Base-by-base conservation (phyloP, 2,113 vertebrate species). In the Regulus satrapa region DNA sequence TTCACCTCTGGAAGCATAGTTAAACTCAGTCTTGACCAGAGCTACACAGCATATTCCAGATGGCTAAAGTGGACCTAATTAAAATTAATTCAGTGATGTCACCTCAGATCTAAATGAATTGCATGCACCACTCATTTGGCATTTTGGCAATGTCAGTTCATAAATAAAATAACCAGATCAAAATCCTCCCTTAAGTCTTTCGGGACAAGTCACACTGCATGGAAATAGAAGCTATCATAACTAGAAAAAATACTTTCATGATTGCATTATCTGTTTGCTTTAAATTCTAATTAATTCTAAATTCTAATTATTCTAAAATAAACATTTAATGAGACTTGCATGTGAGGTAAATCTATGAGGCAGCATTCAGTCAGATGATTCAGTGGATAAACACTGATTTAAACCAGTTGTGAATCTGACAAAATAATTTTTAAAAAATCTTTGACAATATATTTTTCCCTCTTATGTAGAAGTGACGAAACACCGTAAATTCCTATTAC, bases 31-130 rank as follows among this genome's bases (percentile, higher is more conserved):
- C 84, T 79, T 66, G 58, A 89, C 79, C 79, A 91, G 80, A 79
- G 88, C 34, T 32, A 62, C 28, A 41, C 72, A 95, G 82, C 78
- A 55, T 93, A 94, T 95, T 97, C 94, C 97, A 96, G 95, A 96
- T 97, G 95, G 92, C 91, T 96, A 90, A 94, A 95, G 85, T 86
- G 72, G 89, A 83, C 85, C 95, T 96, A 95, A 97, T 97, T 97
- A 96, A 97, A 96, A 94, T 90, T 59, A 96, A 94, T 94, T 92
- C 94, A 93, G 94, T 94, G 91, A 94, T 95, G 96, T 94, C 95
- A 97, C 92, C 95, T 96, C 28, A 6, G 71, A 96, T 95, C 90
- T 95, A 91, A 95, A 94, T 93, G 94, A 96, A 95, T 45, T 29
- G 92, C 88, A 95, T 36, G 73, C 86, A 76, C 76, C 80, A 86